A percentile compares a stretch with the other conserved stretches of the same genome.
Evolutionary conservation across 1,140 invertebrate genomes (phyloP).

Genomic region (Onthophagus taurus): DNA sequence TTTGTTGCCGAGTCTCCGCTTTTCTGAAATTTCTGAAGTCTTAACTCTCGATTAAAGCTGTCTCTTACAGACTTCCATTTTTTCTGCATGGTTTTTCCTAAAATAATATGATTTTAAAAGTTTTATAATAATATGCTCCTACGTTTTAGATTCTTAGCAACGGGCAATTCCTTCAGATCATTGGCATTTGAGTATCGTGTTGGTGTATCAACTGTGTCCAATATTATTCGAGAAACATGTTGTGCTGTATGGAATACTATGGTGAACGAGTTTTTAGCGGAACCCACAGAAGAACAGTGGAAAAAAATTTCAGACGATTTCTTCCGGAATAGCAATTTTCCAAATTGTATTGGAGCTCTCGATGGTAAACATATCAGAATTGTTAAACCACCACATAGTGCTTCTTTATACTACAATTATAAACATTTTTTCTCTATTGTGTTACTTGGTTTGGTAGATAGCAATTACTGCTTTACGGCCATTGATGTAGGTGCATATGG

Average conservation of each 20-base stretch:
- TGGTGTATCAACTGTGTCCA: not conserved
- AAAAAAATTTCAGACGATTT: constrained; percentile 23
- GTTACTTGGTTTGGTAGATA: constrained; percentile 35
- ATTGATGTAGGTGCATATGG: constrained; percentile 38
- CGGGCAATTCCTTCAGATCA: constrained; percentile 7
- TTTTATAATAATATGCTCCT: too few species aligned
- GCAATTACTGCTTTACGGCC: constrained; percentile 33
- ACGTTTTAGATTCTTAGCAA: constrained; percentile 12
- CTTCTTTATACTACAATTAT: constrained; percentile 32
- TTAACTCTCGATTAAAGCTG: too few species aligned
- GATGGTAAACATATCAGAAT: constrained; percentile 38
- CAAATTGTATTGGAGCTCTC: constrained; percentile 31
- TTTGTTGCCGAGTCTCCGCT: too few species aligned
- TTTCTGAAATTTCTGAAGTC: too few species aligned
- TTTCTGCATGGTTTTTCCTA: too few species aligned
- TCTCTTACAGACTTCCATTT: too few species aligned
- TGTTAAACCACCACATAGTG: constrained; percentile 23
- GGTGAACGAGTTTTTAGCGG: constrained; percentile 2
- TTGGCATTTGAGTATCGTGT: constrained; percentile 7
- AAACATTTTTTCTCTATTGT: constrained; percentile 34
- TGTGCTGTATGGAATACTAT: constrained; percentile 4
- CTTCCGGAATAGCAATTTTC: constrained; percentile 27
- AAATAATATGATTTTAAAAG: too few species aligned
- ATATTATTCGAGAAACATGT: constrained; percentile 9
- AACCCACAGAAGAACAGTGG: constrained; percentile 14